Percentiles rank a stretch among this genome's conserved stretches.
Conservation (phyloP, 2,888 invertebrate species). For the Aradus depressus region DNA sequence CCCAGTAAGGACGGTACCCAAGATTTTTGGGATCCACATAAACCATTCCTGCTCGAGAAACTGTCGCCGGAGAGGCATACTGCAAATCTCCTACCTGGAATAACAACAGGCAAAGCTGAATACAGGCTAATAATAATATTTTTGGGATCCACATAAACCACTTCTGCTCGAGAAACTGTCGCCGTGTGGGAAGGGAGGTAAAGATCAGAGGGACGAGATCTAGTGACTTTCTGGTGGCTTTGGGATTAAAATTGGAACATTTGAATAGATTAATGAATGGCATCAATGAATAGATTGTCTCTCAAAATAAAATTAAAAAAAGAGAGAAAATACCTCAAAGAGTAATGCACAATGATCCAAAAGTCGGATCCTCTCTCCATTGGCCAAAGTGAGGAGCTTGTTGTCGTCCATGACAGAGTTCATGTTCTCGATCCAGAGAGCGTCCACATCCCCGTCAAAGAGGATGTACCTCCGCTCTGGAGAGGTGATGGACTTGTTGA, state of each 20-base stretch:
- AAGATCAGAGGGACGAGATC: no score
- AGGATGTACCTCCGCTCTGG: conserved; percentile 71
- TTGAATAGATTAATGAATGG: not conserved
- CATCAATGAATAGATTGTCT: no score
- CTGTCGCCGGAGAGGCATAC: conserved; percentile 86
- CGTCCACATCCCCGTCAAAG: conserved; percentile 90
- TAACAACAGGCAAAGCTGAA: conserved; percentile 67
- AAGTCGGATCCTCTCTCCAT: conserved; percentile 76
- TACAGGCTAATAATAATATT: conserved; percentile 34
- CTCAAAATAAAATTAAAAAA: no score
- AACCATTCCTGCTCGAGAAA: conserved; percentile 88
- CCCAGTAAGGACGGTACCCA: conserved; percentile 76
- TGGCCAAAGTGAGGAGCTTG: conserved; percentile 75
- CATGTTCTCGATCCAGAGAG: conserved; percentile 94
- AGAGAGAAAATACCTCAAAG: conserved; percentile 53
- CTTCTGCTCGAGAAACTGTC: conserved; percentile 83
- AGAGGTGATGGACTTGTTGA: conserved; percentile 64
- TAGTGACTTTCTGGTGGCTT: no score
- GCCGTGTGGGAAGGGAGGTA: no score
- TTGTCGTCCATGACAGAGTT: conserved; percentile 96
- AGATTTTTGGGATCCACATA: conserved; percentile 87
- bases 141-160: conserved; percentile 90
- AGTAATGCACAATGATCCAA: conserved; percentile 70
- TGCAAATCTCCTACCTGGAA: conserved; percentile 70
- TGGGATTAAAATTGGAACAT: not conserved